These are phyloP conservation scores for Acromyrmex heyeri DNA, from an alignment of 1,140 invertebrate species.

Conservation along the genomic window DNA sequence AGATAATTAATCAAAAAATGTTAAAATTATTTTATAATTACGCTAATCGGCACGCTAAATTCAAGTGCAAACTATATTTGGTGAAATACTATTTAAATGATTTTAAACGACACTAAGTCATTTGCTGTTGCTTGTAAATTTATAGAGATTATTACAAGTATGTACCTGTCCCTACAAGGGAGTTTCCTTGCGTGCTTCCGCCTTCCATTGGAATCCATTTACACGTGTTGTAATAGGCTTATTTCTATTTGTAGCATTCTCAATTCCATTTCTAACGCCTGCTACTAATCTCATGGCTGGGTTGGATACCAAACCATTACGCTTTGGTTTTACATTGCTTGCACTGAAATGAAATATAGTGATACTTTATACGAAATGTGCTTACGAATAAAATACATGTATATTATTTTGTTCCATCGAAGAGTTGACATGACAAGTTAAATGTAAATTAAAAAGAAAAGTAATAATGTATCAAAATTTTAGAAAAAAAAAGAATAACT, in stretches of 20 bases:
- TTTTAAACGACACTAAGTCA: background rate
- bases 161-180: slow-evolving; percentile 85
- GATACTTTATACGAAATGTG: background rate
- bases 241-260: slow-evolving; percentile 87
- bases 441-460: slow-evolving; percentile 20
- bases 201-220: slow-evolving; percentile 86
- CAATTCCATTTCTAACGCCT: slow-evolving; percentile 91
- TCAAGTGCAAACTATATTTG: background rate
- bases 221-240: slow-evolving; percentile 85
- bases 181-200: slow-evolving; percentile 85
- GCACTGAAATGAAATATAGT: slow-evolving; percentile 77
- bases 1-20: background rate
- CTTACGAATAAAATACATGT: background rate
- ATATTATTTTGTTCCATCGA: slow-evolving; percentile 22
- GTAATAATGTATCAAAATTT: slow-evolving; percentile 18
- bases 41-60: background rate
- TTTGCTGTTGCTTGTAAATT: background rate
- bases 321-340: slow-evolving; percentile 89
- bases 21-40: slow-evolving; percentile 4
- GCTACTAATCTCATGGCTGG: slow-evolving; percentile 93
- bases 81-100: background rate
- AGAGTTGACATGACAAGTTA: slow-evolving; percentile 44
- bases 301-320: slow-evolving; percentile 97
- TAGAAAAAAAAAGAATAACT: slow-evolving; percentile 8
- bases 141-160: background rate